These are phyloP conservation scores for Rhinolophus sinicus DNA, from an alignment of 2,113 vertebrate species.

Conservation along the genomic window DNA sequence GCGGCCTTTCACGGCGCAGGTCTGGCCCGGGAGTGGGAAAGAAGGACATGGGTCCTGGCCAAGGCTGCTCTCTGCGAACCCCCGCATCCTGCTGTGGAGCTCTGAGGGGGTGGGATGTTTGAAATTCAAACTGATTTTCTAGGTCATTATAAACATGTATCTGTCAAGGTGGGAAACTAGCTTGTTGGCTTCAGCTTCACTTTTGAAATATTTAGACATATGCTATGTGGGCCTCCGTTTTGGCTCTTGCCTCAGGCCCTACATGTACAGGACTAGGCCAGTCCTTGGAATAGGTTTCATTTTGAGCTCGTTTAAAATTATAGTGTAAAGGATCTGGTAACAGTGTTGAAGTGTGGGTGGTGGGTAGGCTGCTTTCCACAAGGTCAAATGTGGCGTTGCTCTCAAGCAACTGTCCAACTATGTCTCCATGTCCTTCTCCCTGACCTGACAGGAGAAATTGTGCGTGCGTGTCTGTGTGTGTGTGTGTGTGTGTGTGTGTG, in stretches of 20 bases:
- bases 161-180: not conserved
- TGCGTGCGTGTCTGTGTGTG: not conserved
- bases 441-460: not conserved
- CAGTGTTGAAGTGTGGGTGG: not conserved
- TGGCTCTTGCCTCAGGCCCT: not conserved
- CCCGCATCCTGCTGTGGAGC: not conserved
- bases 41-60: not conserved
- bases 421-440: not conserved
- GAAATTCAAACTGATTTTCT: not conserved
- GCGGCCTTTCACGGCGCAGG: not conserved
- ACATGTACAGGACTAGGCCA: not conserved
- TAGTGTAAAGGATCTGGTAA: not conserved
- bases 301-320: conserved; percentile 11
- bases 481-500: not conserved
- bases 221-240: not conserved
- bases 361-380: not conserved
- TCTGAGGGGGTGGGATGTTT: not conserved
- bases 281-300: not conserved
- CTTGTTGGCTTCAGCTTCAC: not conserved
- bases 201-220: conserved; percentile 20
- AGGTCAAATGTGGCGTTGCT: not conserved
- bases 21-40: not conserved
- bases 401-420: not conserved
- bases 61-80: not conserved
- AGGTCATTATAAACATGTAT: not conserved